Evolutionary conservation across 1,140 invertebrate genomes (phyloP), one percentile per base, ranked within the genome.

Genomic region (Cherax destructor): DNA sequence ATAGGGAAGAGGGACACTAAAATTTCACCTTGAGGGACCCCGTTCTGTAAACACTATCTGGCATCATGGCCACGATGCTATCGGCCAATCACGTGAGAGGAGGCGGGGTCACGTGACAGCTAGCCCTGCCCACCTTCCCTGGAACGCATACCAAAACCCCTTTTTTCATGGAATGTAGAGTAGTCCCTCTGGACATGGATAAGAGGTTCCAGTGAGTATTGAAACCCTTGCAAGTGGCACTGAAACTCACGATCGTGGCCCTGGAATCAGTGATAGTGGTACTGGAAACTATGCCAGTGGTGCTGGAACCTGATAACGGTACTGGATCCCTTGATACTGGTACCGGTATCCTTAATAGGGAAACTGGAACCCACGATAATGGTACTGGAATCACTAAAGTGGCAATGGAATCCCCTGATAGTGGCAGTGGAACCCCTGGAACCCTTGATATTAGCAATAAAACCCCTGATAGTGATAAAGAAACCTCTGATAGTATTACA

Each of bases 51-150:
- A 2, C 30, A 41, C 30, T 41, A 41, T 41, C 30, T 41, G 30
- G 30, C 30, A 41, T 41, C 30, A 50, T n/a, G 49, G 18, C 80
- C 30, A 59, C 49, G 88, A 91, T 85, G 49, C 47, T 89, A 89
- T 91, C 88, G 30, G 72, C 88, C 88, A 91, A 91, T 91, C 81
- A 78, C 76, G 88, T 84, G 88, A 85, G 59, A 49, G 88, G 81
- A 91, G 88, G 88, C 88, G 88, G 81, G 88, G 88, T 91, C 88
- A 91, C 88, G 83, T 91, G 88, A 91, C 88, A 91, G 81, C 81
- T 47, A 11, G 83, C 88, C 74, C 88, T 81, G 83, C 88, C 88
- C 59, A 85, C 74, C 79, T 85, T 91, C 81, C 81, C 59, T 59
- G 56, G 56, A 77, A 49, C 88, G 72, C 52, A 41, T 49, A 50